phyloP scores from a whole-genome alignment of 2,888 invertebrate species.

The Azorinus chamasolen region DNA sequence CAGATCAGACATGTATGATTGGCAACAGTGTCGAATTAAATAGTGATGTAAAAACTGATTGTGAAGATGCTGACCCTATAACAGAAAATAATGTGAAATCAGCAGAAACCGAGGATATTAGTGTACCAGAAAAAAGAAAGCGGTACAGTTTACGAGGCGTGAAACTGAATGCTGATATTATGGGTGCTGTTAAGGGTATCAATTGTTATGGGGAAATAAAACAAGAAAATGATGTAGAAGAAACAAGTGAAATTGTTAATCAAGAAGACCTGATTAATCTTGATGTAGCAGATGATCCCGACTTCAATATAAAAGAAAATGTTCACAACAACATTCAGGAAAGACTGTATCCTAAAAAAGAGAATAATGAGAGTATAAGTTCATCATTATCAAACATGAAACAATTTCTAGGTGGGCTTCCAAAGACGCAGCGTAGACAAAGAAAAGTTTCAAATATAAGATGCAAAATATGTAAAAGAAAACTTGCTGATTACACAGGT shows the following conservation, averaged over 20 bases:
- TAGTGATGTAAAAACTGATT: too few species aligned
- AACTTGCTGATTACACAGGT: conserved; percentile 68
- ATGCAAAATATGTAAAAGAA: conserved; percentile 72
- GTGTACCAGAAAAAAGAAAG: conserved; percentile 4
- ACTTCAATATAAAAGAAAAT: conserved; percentile 7
- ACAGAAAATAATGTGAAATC: background rate
- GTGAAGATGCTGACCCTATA: too few species aligned
- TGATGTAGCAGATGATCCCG: background rate
- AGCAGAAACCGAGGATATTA: background rate
- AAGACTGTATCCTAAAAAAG: background rate
- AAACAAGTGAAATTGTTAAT: conserved; percentile 6
- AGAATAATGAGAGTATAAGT: background rate
- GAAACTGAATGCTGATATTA: conserved; percentile 65
- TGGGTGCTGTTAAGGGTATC: conserved; percentile 71
- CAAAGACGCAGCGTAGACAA: conserved; percentile 46
- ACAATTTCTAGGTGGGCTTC: conserved; percentile 25
- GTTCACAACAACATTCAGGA: conserved; percentile 1
- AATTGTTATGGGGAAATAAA: conserved; percentile 46
- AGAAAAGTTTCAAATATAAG: conserved; percentile 37
- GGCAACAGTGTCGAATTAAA: too few species aligned
- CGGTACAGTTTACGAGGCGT: conserved; percentile 70
- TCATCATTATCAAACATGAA: conserved; percentile 1
- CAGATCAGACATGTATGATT: too few species aligned
- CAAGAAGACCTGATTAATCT: conserved; percentile 1
- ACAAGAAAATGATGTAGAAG: conserved; percentile 23